Evolutionary conservation across 2,888 invertebrate species (phyloP).

Genomic region (Ornithoptera priamus): DNA sequence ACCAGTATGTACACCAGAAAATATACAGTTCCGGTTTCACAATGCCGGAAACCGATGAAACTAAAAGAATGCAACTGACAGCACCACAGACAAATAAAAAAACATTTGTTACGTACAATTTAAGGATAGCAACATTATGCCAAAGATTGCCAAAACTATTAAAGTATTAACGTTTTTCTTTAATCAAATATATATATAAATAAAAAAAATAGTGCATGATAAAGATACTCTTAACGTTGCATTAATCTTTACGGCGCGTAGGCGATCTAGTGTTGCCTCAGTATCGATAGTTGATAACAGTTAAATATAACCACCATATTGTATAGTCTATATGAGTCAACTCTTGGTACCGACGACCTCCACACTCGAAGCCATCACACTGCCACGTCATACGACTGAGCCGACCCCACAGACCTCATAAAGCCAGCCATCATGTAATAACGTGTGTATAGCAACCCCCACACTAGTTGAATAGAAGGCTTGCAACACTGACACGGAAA

Average conservation of each 20-base stretch:
- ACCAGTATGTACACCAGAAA: background rate
- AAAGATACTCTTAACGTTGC: slow-evolving; percentile 54
- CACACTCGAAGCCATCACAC: slow-evolving; percentile 57
- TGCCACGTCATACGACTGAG: slow-evolving; percentile 49
- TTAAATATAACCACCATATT: background rate
- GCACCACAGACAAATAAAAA: too few relatives aligned
- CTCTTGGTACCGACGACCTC: slow-evolving; percentile 39
- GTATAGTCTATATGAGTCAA: slow-evolving; percentile 4
- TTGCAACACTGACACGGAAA: slow-evolving; percentile 68
- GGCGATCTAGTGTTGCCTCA: slow-evolving; percentile 38
- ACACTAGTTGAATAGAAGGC: slow-evolving; percentile 63
- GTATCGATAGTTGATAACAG: slow-evolving; percentile 27
- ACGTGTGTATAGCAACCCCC: slow-evolving; percentile 57
- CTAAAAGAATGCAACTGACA: too few relatives aligned
- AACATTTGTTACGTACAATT: too few relatives aligned
- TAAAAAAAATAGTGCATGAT: slow-evolving; percentile 39
- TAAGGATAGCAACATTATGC: background rate
- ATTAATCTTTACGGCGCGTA: slow-evolving; percentile 44
- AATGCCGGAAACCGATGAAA: too few relatives aligned
- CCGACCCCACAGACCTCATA: slow-evolving; percentile 44
- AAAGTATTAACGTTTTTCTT: background rate
- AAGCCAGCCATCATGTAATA: slow-evolving; percentile 40
- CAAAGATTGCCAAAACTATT: slow-evolving; percentile 10
- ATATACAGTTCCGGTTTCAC: too few relatives aligned
- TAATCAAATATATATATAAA: background rate